phyloP scores from a whole-genome alignment of 2,888 invertebrate species.

The Spatulosminthurus flaviceps region DNA sequence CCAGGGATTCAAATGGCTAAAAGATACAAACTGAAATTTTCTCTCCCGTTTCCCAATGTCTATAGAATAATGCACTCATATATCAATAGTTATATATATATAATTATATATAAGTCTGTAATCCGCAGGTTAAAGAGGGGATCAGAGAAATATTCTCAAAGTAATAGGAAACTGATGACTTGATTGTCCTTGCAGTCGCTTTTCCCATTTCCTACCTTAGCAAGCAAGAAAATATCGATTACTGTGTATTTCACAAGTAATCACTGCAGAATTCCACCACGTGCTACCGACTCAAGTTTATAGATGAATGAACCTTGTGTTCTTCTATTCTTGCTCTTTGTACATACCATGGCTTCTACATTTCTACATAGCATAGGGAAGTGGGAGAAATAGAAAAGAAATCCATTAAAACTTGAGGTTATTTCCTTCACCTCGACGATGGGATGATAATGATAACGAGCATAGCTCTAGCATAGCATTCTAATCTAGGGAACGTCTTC shows the following conservation, averaged over 20 bases:
- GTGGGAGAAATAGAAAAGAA: background rate
- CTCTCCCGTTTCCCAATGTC: too few relatives aligned
- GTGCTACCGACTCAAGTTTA: too few relatives aligned
- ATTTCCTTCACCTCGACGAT: conserved; percentile 30
- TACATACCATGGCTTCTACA: background rate
- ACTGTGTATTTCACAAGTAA: background rate
- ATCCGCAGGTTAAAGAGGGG: too few relatives aligned
- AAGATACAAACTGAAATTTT: too few relatives aligned
- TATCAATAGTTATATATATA: too few relatives aligned
- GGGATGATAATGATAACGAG: conserved; percentile 20
- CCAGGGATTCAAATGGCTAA: too few relatives aligned
- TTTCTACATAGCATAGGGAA: background rate
- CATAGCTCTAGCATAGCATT: conserved; percentile 26
- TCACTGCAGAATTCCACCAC: background rate
- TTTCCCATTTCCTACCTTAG: conserved; percentile 1
- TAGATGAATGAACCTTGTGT: too few relatives aligned
- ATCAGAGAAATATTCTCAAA: background rate
- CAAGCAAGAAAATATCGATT: background rate
- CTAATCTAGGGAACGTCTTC: conserved; percentile 15
- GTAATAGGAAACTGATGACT: background rate
- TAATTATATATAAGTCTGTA: too few relatives aligned
- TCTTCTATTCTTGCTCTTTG: too few relatives aligned
- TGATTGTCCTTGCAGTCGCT: background rate
- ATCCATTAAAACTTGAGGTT: conserved; percentile 31
- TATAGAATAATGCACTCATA: too few relatives aligned